Conservation (phyloP, 2,797 vertebrate genomes). For the Botia kubotai region DNA sequence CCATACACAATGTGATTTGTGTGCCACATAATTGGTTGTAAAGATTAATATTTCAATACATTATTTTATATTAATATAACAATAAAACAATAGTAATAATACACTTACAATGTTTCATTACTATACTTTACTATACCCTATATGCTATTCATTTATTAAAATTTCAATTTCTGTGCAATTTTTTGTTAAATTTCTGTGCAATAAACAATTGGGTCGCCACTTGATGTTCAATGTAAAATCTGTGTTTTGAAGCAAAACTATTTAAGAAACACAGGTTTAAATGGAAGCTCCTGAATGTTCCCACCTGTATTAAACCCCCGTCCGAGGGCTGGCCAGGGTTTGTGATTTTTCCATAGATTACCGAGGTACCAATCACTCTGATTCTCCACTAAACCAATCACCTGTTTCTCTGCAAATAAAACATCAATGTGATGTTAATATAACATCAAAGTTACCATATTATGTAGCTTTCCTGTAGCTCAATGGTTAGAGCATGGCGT, state of each 20-base stretch:
- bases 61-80: no score
- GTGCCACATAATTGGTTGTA: no score
- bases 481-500: no score
- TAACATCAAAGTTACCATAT: no score
- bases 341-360: constrained; percentile 97
- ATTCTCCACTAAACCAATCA: constrained; percentile 95
- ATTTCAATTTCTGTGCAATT: background rate
- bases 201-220: background rate
- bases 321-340: constrained; percentile 93
- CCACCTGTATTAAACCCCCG: constrained; percentile 96
- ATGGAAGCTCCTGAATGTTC: background rate
- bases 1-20: no score
- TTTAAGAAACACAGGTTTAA: background rate
- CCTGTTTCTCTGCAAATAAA: constrained; percentile 85
- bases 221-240: background rate
- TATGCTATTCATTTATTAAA: no score
- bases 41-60: no score
- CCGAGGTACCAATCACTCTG: constrained; percentile 98
- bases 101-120: no score
- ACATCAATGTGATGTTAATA: constrained; percentile 1
- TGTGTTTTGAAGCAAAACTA: no score
- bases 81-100: no score
- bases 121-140: no score
- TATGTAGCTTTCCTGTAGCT: no score
- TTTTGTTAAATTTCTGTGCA: background rate